phyloP scores from a whole-genome alignment of 2,113 vertebrate genomes.

The Petrocephalus microphthalmus region DNA sequence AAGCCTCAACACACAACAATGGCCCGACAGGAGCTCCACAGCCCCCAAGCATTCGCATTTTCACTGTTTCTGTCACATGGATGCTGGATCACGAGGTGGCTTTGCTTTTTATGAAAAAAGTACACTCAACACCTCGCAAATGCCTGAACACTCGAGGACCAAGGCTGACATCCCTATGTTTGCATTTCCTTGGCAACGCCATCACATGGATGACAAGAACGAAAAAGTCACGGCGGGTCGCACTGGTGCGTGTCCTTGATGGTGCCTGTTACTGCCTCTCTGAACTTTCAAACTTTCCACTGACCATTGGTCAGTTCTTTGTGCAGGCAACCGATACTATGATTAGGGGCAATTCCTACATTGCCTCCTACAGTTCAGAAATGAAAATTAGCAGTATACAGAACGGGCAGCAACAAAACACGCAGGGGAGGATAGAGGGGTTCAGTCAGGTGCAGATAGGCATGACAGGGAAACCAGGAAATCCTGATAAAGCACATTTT shows the following conservation, averaged over 20 bases:
- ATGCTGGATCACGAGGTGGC: neutral
- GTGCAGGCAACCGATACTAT: neutral
- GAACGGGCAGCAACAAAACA: no score
- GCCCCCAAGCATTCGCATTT: neutral
- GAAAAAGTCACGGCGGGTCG: neutral
- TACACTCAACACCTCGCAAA: neutral
- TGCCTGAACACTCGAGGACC: neutral
- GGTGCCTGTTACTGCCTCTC: neutral
- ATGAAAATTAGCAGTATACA: neutral
- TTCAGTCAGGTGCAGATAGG: no score
- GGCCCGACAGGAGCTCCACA: neutral
- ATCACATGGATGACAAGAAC: neutral
- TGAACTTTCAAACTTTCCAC: neutral
- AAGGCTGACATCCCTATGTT: neutral
- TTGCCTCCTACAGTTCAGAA: neutral
- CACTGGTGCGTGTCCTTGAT: neutral
- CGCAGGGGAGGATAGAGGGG: no score
- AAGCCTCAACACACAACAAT: neutral
- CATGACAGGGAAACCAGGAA: no score
- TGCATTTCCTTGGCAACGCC: neutral
- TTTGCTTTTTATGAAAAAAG: neutral
- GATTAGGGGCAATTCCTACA: neutral
- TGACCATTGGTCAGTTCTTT: neutral
- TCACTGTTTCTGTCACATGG: neutral
- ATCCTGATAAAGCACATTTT: neutral